phyloP scores from a whole-genome alignment of 2,797 vertebrate genomes.

The Malurus splendens region DNA sequence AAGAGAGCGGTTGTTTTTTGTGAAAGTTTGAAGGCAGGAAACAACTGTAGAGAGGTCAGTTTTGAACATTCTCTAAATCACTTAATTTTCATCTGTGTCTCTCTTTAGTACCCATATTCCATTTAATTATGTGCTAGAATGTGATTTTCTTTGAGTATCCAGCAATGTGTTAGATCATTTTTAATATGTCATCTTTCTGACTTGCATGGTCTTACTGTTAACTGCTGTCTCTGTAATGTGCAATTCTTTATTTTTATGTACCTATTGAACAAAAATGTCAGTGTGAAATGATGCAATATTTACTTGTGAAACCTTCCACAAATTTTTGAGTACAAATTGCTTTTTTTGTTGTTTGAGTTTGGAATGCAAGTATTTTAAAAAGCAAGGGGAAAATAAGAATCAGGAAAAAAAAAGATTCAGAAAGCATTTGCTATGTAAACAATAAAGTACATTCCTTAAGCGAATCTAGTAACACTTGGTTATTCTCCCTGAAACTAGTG shows the following conservation, averaged over 20 bases:
- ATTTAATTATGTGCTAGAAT: conserved; percentile 7
- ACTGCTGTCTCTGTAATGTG: background rate
- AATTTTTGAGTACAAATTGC: background rate
- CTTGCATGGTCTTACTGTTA: conserved; percentile 27
- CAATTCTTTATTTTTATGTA: conserved; percentile 34
- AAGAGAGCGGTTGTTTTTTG: background rate
- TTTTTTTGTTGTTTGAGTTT: background rate
- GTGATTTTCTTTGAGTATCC: conserved; percentile 24
- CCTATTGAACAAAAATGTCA: conserved; percentile 12
- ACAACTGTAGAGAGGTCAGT: background rate
- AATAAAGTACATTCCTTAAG: background rate
- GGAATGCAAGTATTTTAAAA: background rate
- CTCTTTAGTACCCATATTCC: conserved; percentile 4
- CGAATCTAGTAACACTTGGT: background rate
- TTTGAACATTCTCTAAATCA: background rate
- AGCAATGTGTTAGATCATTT: conserved; percentile 42
- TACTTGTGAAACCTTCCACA: conserved; percentile 6
- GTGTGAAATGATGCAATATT: background rate
- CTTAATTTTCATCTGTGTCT: background rate
- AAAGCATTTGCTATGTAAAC: background rate
- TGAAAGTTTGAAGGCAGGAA: background rate
- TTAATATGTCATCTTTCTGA: conserved; percentile 36
- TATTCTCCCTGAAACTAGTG: background rate
- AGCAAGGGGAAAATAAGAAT: rapidly evolving
- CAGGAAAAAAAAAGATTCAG: background rate